Evolutionary conservation across 2,888 invertebrate genomes (phyloP).

Genomic region (Melanargia galathea): DNA sequence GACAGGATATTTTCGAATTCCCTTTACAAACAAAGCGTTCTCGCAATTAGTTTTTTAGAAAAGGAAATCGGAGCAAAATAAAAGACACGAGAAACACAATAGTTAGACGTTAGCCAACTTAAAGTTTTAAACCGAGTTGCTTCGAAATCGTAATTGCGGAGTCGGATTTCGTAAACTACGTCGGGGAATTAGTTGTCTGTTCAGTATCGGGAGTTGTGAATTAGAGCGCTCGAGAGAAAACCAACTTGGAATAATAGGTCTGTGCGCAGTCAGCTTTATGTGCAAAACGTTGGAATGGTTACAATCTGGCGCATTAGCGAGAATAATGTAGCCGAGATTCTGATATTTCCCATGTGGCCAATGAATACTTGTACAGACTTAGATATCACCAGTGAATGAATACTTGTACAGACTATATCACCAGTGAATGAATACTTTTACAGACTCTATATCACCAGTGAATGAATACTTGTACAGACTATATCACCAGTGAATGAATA

Average conservation of each 20-base stretch:
- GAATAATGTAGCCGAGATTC: conserved; percentile 27
- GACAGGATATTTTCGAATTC: neutral
- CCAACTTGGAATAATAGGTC: conserved; percentile 36
- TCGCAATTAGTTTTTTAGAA: conserved; percentile 17
- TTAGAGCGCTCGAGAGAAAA: conserved; percentile 39
- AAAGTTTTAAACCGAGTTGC: conserved; percentile 50
- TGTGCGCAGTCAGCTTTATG: conserved; percentile 28
- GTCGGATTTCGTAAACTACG: conserved; percentile 48
- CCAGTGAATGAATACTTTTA: too few relatives aligned
- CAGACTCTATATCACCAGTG: too few relatives aligned
- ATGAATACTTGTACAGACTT: conserved; percentile 9
- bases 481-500: too few relatives aligned
- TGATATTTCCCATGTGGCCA: conserved; percentile 34
- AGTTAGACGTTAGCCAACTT: conserved; percentile 39
- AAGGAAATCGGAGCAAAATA: conserved; percentile 34
- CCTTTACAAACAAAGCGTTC: conserved; percentile 12
- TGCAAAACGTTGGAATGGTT: conserved; percentile 29
- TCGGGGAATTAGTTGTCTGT: conserved; percentile 49
- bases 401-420: too few relatives aligned
- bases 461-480: too few relatives aligned
- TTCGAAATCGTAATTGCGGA: conserved; percentile 46
- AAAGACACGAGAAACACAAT: conserved; percentile 38
- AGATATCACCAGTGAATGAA: too few relatives aligned
- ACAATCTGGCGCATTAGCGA: conserved; percentile 32
- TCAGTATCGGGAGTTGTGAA: conserved; percentile 43